A percentile compares a stretch with the other conserved stretches of the same genome.
Evolutionary conservation across 2,797 vertebrate genomes (phyloP).

Genomic region (Onychomys arenicola): DNA sequence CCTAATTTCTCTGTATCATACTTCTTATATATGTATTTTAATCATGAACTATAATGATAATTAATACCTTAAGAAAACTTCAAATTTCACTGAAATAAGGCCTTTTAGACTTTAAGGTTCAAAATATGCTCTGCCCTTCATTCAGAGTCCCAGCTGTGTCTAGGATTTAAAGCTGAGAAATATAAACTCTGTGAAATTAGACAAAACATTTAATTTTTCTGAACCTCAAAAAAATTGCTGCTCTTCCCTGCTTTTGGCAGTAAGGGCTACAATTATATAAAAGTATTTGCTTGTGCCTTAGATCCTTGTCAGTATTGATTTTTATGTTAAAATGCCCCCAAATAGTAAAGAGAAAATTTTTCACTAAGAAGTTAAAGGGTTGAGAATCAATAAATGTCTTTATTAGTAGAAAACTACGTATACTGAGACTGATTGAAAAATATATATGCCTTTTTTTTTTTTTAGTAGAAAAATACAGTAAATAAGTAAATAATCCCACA

Average conservation of each 20-base stretch:
- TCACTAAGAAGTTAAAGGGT: neutral
- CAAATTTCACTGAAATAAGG: neutral
- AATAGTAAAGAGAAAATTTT: neutral
- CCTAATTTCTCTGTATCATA: neutral
- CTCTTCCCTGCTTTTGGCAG: constrained; percentile 11
- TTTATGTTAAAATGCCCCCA: neutral
- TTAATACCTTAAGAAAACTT: constrained; percentile 8
- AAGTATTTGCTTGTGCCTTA: constrained; percentile 34
- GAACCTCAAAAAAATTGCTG: constrained; percentile 19
- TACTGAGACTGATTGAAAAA: neutral
- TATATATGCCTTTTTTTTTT: neutral
- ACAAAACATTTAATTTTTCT: constrained; percentile 46
- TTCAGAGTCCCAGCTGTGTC: constrained; percentile 8
- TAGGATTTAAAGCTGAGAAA: constrained; percentile 50
- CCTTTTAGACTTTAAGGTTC: neutral
- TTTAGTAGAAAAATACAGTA: constrained; percentile 20
- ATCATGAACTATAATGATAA: neutral
- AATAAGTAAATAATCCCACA: neutral
- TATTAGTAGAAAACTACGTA: neutral
- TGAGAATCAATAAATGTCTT: neutral
- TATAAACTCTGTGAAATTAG: constrained; percentile 59
- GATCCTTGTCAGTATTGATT: neutral
- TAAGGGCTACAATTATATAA: neutral
- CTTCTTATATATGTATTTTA: constrained; percentile 13
- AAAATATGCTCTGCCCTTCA: neutral